These are phyloP conservation scores for Sylvilagus bachmani DNA, from an alignment of 2,113 vertebrate species.

Conservation along the genomic window DNA sequence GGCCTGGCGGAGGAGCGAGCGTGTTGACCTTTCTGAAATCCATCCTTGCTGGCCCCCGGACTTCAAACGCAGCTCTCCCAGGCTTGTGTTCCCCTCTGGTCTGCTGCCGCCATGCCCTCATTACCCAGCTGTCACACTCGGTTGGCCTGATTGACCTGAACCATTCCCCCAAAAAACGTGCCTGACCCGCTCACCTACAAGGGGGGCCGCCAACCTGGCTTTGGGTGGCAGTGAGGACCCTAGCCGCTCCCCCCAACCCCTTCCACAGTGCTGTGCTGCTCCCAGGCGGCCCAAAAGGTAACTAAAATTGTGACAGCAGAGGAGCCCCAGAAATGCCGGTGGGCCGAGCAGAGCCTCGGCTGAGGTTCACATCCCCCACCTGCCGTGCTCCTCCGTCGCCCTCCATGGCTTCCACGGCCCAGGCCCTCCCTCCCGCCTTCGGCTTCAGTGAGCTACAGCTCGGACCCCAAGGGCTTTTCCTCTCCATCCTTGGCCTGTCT, in stretches of 20 bases:
- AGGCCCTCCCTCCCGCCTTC: neutral
- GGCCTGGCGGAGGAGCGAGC: neutral
- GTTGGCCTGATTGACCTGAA: constrained; percentile 76
- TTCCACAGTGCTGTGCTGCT: no score
- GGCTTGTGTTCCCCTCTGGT: neutral
- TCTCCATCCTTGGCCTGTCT: constrained; percentile 25
- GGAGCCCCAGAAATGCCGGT: neutral
- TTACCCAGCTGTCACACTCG: constrained; percentile 76
- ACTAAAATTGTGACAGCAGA: neutral
- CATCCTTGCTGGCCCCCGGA: constrained; percentile 53
- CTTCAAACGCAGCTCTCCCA: constrained; percentile 78
- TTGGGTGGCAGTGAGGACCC: constrained; percentile 8
- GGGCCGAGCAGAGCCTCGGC: neutral
- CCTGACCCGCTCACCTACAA: constrained; percentile 67
- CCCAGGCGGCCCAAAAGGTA: no score
- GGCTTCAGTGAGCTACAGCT: neutral
- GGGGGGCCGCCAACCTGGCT: neutral
- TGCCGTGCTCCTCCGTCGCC: neutral
- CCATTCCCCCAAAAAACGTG: constrained; percentile 33
- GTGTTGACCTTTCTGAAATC: constrained; percentile 76
- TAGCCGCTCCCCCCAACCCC: no score
- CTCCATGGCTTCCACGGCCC: neutral
- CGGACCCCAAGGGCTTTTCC: neutral
- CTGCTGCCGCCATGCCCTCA: constrained; percentile 55
- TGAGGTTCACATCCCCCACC: neutral